Evolutionary conservation across 2,113 vertebrate genomes (phyloP), one percentile per base, ranked within the genome.

Genomic region (Sardina pilchardus): DNA sequence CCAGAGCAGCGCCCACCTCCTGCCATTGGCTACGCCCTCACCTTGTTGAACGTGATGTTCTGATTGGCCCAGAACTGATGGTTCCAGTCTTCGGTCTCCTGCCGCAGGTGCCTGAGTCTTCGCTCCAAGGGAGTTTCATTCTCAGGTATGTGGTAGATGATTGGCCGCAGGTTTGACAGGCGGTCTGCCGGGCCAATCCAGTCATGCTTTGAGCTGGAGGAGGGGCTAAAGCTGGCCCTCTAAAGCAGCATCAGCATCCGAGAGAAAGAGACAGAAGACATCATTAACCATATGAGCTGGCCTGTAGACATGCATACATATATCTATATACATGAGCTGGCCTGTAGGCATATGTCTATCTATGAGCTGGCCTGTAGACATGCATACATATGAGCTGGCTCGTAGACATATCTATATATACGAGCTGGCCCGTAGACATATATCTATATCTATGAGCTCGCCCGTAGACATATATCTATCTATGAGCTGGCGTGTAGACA

Each of bases 131-230:
- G 87, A 0, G 96, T 95, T 63, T 99, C 98, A 0, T 96, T 87
- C 6, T 95, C 94, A 0, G 96, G 94, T 86, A 95, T 53, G 16
- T 94, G 92, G 90, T 97, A 98, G 78, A 96, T 91, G 82, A 99
- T 80, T 0, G 97, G 97, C 0, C 98, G 95, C 30, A 99, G 94
- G 89, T 98, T 99, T n/a, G 98, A 99, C 47, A 92, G 90, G 24
- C 87, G 92, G 93, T 99, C 96, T 0, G 98, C 97, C 1, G 98
- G 98, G 0, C 98, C 98, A 30, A 99, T 96, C 98, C 98, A 99
- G 90, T 99, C 98, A 0, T 92, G 90, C 1, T 85, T 90, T 7
- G 97, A 94, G 78, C 94, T 90, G 0, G 94, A 82, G 0, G 96
- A 94, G 0, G 98, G 97, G 21, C 89, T 92, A 92, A 95, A 96